Evolutionary conservation across 2,797 vertebrate genomes (phyloP).

Genomic region (Corythornis leucogaster): DNA sequence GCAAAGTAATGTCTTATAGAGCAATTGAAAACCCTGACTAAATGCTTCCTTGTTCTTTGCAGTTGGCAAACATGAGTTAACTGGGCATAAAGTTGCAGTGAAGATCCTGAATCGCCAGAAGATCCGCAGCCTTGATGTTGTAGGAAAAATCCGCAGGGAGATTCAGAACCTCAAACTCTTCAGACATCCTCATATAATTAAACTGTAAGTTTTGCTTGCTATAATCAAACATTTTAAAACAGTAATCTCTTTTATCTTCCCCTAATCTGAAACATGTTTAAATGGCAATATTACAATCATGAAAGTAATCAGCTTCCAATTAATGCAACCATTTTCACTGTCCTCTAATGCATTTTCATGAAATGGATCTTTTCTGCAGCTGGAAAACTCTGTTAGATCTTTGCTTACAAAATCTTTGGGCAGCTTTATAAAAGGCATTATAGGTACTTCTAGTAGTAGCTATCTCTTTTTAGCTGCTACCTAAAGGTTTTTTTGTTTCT

Average conservation of each 20-base stretch:
- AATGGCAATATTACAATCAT: not conserved
- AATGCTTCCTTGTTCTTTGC: slow-evolving; percentile 18
- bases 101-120: slow-evolving; percentile 99
- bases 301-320: not conserved
- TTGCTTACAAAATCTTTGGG: not conserved
- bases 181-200: slow-evolving; percentile 98
- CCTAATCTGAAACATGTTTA: not conserved
- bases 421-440: not conserved
- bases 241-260: not conserved
- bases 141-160: slow-evolving; percentile 97
- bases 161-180: slow-evolving; percentile 99
- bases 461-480: not conserved
- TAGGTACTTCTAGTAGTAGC: not conserved
- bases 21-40: not conserved
- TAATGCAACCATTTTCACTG: not conserved
- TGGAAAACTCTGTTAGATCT: not conserved
- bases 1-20: not conserved
- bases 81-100: slow-evolving; percentile 97
- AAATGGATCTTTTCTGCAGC: not conserved
- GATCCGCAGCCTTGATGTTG: slow-evolving; percentile 98
- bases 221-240: not conserved
- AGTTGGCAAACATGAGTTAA: slow-evolving; percentile 98
- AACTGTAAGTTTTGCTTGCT: slow-evolving; percentile 88
- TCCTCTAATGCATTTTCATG: not conserved
- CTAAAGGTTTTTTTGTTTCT: not conserved